phyloP scores from a whole-genome alignment of 1,140 invertebrate genomes.

The Danaus plexippus region DNA sequence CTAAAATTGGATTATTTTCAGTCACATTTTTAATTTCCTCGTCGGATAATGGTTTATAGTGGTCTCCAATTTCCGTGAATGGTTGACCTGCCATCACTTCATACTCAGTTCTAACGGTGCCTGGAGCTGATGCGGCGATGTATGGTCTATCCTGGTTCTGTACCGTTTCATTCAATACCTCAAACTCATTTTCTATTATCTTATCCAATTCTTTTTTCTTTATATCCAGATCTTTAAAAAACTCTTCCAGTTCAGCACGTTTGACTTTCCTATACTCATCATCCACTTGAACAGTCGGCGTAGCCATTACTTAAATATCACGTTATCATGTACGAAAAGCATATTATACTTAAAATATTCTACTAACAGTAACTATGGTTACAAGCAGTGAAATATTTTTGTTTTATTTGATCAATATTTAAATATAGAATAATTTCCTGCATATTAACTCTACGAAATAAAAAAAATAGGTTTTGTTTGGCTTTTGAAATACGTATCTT shows the following conservation, averaged over 20 bases:
- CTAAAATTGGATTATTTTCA: conserved; percentile 50
- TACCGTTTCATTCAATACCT: conserved; percentile 28
- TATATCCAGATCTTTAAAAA: conserved; percentile 50
- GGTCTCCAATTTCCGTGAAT: conserved; percentile 50
- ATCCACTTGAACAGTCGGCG: conserved; percentile 6
- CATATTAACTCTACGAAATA: too few relatives aligned
- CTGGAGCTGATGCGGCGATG: conserved; percentile 40
- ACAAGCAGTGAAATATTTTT: conserved; percentile 8
- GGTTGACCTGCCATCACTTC: conserved; percentile 64
- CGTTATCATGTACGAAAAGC: conserved; percentile 4
- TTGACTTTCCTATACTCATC: conserved; percentile 42
- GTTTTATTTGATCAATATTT: conserved; percentile 22
- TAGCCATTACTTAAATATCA: conserved; percentile 17
- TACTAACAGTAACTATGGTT: conserved; percentile 9
- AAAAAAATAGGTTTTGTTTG: too few relatives aligned
- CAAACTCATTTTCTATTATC: conserved; percentile 57
- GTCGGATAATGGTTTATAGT: conserved; percentile 37
- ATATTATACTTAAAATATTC: conserved; percentile 2
- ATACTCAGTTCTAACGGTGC: conserved; percentile 49
- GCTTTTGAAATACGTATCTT: too few relatives aligned
- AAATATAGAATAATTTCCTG: conserved; percentile 12
- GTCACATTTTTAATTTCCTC: conserved; percentile 53
- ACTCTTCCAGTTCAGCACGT: conserved; percentile 40
- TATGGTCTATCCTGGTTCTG: conserved; percentile 32
- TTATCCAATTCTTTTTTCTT: conserved; percentile 41